Evolutionary conservation across 1,140 invertebrate genomes (phyloP).

Genomic region (Drosophila tristis): DNA sequence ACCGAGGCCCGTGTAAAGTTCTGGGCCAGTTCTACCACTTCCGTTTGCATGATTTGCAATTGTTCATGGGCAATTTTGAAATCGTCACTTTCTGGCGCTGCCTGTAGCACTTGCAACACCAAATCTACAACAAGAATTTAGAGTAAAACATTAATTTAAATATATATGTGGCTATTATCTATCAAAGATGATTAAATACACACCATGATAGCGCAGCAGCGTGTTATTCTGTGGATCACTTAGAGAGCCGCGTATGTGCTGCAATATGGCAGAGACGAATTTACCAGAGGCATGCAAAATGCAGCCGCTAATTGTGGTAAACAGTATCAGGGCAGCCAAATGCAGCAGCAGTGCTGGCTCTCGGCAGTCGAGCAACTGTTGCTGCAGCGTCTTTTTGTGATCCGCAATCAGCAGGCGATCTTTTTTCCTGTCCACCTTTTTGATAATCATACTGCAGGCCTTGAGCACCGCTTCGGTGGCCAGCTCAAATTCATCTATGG

Average conservation of each 20-base stretch:
- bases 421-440: slow-evolving; percentile 95
- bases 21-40: slow-evolving; percentile 86
- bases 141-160: not conserved
- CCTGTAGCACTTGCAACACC: slow-evolving; percentile 87
- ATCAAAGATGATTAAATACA: slow-evolving; percentile 7
- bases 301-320: slow-evolving; percentile 91
- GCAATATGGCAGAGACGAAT: slow-evolving; percentile 93
- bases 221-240: slow-evolving; percentile 87
- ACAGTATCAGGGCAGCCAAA: slow-evolving; percentile 91
- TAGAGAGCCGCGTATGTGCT: slow-evolving; percentile 89
- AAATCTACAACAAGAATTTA: slow-evolving; percentile 84
- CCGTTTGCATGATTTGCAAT: slow-evolving; percentile 77
- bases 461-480: slow-evolving; percentile 89
- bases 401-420: slow-evolving; percentile 91
- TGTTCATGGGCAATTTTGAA: slow-evolving; percentile 80
- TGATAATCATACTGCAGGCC: slow-evolving; percentile 92
- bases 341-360: slow-evolving; percentile 95
- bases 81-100: slow-evolving; percentile 80
- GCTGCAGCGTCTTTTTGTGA: slow-evolving; percentile 92
- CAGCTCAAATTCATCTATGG: slow-evolving; percentile 91
- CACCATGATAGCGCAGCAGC: slow-evolving; percentile 92
- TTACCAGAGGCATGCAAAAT: slow-evolving; percentile 96
- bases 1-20: slow-evolving; percentile 85
- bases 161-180: not conserved
- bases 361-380: slow-evolving; percentile 89